Base-by-base conservation (phyloP, 2,888 invertebrate species). In the Pseudanteris insignis region DNA sequence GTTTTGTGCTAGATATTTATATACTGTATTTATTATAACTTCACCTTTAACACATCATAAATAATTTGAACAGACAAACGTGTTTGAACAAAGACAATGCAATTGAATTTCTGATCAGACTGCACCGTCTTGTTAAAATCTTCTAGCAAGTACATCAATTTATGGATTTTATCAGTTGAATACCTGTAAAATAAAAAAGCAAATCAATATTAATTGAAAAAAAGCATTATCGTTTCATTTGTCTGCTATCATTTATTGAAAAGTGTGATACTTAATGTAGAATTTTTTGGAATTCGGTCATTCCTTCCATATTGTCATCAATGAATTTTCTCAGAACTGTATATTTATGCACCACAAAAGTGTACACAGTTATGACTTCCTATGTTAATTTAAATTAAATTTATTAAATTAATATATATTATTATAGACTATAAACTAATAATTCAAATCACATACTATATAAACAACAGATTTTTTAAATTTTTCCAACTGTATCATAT, bases 51-150 rank as follows among this genome's bases (percentile, higher is more conserved):
- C 2, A 91, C 73, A 61, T 89, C 88, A 72, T 84, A 89, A 0
- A 95, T 69, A 4, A 90, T 83, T 78, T 90, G 90, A 0, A 92
- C 90, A 0, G 90, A 88, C 66, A 89, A 88, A 34, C 92, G 82
- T 65, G 88, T 83, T 66, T 86, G 81, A 0, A 89, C 88, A 75
- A 93, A 91, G 57, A 92, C 83, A 10, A 92, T 84, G 0, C 85
- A 86, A 38, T 87, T 88, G 2, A 91, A 76, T 3, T 82, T 81
- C 67, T 85, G 82, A 5, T 74, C 74, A 1, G 64, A 9, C 1
- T 3, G 3, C 25, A 44, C 34, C 2, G 30, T 10, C 36, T 1
- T 82, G 81, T 72, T 83, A 84, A 67, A 87, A 30, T 83, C 81
- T 46, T 84, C 82, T 2, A 94, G 75, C 53, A 88, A 81, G 0